Percentiles rank a stretch among this genome's conserved stretches.
phyloP scores from a whole-genome alignment of 2,888 invertebrate species.

The Hermaeophaga mercurialis region DNA sequence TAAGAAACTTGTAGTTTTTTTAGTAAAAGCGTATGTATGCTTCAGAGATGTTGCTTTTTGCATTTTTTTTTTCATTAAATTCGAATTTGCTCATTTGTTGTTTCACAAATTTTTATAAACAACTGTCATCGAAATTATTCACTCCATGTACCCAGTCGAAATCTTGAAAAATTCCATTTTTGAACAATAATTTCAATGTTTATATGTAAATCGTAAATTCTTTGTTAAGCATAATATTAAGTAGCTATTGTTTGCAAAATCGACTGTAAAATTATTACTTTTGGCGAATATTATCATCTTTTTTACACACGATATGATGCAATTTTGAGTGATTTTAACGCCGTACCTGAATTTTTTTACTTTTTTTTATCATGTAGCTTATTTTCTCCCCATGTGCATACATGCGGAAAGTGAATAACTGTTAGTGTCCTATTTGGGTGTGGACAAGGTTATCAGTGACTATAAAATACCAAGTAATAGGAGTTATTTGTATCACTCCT shows the following conservation, averaged over 20 bases:
- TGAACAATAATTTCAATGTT: no score
- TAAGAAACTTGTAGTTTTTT: no score
- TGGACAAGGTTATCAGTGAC: conserved; percentile 45
- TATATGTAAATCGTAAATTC: no score
- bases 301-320: conserved; percentile 15
- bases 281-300: not conserved
- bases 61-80: no score
- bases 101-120: no score
- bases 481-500: conserved; percentile 43
- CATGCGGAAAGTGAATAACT: conserved; percentile 36
- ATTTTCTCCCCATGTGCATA: conserved; percentile 29
- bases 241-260: conserved; percentile 2
- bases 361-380: conserved; percentile 26
- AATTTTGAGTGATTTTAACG: conserved; percentile 15
- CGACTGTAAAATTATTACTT: not conserved
- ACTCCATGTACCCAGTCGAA: no score
- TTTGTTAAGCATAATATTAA: no score
- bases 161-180: no score
- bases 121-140: no score
- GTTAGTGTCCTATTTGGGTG: conserved; percentile 41
- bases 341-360: conserved; percentile 16
- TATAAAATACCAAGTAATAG: conserved; percentile 40
- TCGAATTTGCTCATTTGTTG: no score
- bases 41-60: no score
- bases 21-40: no score